Base-by-base conservation (phyloP, 2,888 invertebrate genomes). In the Eugnorisma glareosa region DNA sequence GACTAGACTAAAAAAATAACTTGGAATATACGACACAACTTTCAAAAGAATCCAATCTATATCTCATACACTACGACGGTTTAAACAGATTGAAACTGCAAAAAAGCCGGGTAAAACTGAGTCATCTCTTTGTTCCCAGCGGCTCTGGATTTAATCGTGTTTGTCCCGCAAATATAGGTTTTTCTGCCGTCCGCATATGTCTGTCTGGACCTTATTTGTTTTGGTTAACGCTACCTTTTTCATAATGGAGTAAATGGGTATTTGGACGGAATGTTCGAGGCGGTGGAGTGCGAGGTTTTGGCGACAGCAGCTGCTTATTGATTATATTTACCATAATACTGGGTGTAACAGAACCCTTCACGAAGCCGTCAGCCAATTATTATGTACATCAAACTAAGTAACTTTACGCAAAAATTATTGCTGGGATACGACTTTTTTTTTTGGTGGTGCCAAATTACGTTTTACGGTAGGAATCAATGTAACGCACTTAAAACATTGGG, bases 131-230 rank as follows among this genome's bases (percentile, higher is more conserved):
- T 84, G 87, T 84, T 68, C 59, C 35, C 67, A 40, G 69, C 81
- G 84, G 75, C 77, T 57, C 77, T 13, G 71, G 66, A 66, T 85
- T 88, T 86, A 88, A 89, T 87, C 88, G 89, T 89, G 84, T 91
- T 89, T 89, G 85, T 88, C 83, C 85, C 84, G 82, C 87, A 86
- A 86, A 90, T 87, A 83, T 86, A 75, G 86, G 81, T 77, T 78
- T 79, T 89, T 88, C 86, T 82, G 79, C 83, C 80, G 18, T 71
- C 69, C 61, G 35, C 74, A 48, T 81, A 48, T 70, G 79, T 35
- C 73, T 86, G 63, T 57, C 13, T 18, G 57, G 54, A 75, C 67
- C 54, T 84, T 73, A 76, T 61, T 73, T 83, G 66, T 74, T 77
- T 72, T 74, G 69, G 64, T 71, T 57, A 21, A 59, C 3, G 45